Base-by-base conservation (phyloP, 2,113 vertebrate species). In the Arvicanthis niloticus region DNA sequence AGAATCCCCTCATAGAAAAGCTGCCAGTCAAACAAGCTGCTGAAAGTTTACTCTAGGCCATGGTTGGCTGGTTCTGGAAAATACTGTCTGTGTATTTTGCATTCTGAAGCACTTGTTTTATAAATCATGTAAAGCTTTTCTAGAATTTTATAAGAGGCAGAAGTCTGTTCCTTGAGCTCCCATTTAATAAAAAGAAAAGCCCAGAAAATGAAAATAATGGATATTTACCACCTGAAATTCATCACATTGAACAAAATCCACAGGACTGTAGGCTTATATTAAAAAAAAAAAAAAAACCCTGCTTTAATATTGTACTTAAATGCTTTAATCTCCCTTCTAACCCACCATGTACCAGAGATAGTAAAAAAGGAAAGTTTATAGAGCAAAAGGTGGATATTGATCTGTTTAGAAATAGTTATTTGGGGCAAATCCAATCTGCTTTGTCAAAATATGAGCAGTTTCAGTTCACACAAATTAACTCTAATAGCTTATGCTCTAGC, bases 61-160 rank as follows among this genome's bases (percentile, higher is more conserved):
- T 90, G 42, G 86, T 70, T 88, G 12, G 37, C 62, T 72, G 48
- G 19, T 93, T 89, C 86, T 93, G 40, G 82, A 86, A 96, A 93
- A 89, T 87, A 62, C 65, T 80, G 82, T 86, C 89, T 95, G 11
- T 16, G 10, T 37, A 53, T 45, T 95, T 95, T 89, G 87, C 58
- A 90, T 96, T 94, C 56, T 81, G 65, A 91, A 94, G 53, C 86
- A 82, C 26, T 95, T n/a, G 65, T 72, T 84, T 73, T 87, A 45
- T 94, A 93, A 97, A 95, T 93, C 75, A 94, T 29, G 88, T 3
- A 45, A 51, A 73, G 40, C 45, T 89, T 53, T 93, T 58, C 77
- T 82, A 56, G 21, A 70, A 86, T 94, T 91, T 96, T 90, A 72
- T 80, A 24, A 12, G 26, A n/a, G 88, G 31, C 21, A 91, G 60